Base-by-base conservation (phyloP, 2,888 invertebrate species). In the Hartigia nigra region DNA sequence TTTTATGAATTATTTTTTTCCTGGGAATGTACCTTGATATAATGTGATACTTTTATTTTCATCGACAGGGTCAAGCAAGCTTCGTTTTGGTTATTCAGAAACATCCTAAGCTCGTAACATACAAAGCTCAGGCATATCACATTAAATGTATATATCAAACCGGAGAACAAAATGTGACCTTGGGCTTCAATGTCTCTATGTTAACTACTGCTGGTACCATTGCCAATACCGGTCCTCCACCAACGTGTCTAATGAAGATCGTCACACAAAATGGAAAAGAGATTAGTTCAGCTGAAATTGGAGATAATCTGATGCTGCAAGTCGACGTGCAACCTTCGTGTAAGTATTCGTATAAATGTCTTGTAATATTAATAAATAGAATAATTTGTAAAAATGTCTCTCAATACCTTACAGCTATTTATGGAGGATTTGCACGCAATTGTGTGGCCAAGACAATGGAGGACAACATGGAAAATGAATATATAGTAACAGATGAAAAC, bases 161-260 rank as follows among this genome's bases (percentile, higher is more conserved):
- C 0, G 98, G 97, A 81, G 97, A 97, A 91, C 97, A 97, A 91
- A 97, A 97, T 85, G 97, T 98, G 0, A 97, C 97, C 0, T 93
- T 98, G 69, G 98, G 98, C 72, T 98, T 98, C 91, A 98, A 98
- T 91, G 98, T 98, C 12, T 98, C 98, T 12, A 98, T 98, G 98
- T 92, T 98, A 84, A 98, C 98, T 0, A 98, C 98, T 0, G 98
- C 98, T 1, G 98, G 98, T 77, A 98, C 98, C 0, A 98, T 98
- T 82, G 98, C 98, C 72, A 98, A 98, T 89, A 98, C 98, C 0
- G 98, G 98, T 76, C 98, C 98, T 37, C 98, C 98, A 75, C 98
- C 98, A 12, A 96, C 96, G 14, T 98, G 98, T 91, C 94, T 96
- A 79, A 98, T 98, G 98, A 95, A 96, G 88, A 98, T 98, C 83